These are phyloP conservation scores for Palythoa heliodiscus DNA, from an alignment of 92 coral and sea anemone genomes.

Conservation along the genomic window DNA sequence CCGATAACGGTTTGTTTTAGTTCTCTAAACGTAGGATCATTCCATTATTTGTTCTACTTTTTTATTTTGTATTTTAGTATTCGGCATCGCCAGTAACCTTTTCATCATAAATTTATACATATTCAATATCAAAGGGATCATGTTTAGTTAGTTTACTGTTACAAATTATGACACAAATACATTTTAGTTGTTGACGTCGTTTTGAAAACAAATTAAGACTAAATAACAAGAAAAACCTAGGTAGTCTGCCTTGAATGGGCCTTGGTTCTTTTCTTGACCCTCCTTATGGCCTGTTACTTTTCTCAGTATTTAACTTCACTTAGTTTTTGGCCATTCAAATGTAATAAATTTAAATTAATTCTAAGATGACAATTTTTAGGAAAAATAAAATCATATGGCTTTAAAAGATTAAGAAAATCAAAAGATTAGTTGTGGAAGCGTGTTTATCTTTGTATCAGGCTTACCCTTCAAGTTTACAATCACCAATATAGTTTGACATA, in stretches of 20 bases:
- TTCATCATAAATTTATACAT: no score
- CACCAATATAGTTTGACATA: conserved; percentile 69
- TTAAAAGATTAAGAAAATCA: neutral
- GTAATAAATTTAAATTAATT: no score
- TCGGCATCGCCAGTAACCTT: no score
- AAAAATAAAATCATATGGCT: neutral
- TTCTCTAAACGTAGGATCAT: neutral
- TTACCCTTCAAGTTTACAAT: conserved; percentile 50
- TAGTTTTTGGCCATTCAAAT: no score
- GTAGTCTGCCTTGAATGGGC: no score
- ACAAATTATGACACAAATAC: neutral
- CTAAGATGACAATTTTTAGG: no score
- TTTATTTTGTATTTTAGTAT: no score
- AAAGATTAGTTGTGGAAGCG: neutral
- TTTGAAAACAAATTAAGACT: neutral
- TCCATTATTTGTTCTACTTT: no score
- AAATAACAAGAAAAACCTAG: neutral
- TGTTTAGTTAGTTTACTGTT: neutral
- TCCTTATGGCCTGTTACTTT: no score
- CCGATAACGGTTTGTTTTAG: neutral
- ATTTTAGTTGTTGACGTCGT: neutral
- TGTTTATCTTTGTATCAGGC: conserved; percentile 9
- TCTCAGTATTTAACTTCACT: no score
- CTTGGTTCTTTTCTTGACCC: no score
- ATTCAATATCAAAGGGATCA: no score